Conservation (phyloP, 2,888 invertebrate genomes). For the Augiades crinisus region DNA sequence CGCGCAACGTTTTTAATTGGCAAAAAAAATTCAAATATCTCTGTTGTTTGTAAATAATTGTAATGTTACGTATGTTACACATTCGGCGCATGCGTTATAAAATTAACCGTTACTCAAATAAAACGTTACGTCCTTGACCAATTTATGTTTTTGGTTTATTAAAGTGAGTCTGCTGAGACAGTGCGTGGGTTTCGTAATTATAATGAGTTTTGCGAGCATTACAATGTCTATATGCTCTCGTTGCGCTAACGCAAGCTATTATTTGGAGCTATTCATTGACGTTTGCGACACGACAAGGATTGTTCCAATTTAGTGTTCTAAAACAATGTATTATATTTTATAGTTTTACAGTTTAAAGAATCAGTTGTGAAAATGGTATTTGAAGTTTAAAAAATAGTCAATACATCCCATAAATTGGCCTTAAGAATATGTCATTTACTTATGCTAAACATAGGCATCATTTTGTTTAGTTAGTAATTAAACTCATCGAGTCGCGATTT, state of each 20-base stretch:
- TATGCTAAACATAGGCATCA: too few relatives aligned
- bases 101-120: slow-evolving; percentile 5
- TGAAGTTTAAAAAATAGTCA: too few relatives aligned
- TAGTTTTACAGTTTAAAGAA: too few relatives aligned
- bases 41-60: not conserved
- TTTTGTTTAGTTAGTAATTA: too few relatives aligned
- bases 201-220: slow-evolving; percentile 41
- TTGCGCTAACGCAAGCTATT: slow-evolving; percentile 14
- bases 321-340: too few relatives aligned
- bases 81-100: not conserved
- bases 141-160: slow-evolving; percentile 43
- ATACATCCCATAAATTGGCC: too few relatives aligned
- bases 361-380: too few relatives aligned
- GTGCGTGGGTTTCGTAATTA: slow-evolving; percentile 41
- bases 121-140: slow-evolving; percentile 50
- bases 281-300: slow-evolving; percentile 2
- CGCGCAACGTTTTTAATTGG: slow-evolving; percentile 4
- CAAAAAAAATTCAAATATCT: too few relatives aligned
- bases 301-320: too few relatives aligned
- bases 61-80: not conserved
- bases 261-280: slow-evolving; percentile 16
- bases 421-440: too few relatives aligned
- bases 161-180: slow-evolving; percentile 32
- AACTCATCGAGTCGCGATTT: too few relatives aligned
- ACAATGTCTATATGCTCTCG: slow-evolving; percentile 42